A percentile compares a stretch with the other conserved stretches of the same genome.
phyloP scores from a whole-genome alignment of 2,113 vertebrate species.

The Sinocyclocheilus grahami region DNA sequence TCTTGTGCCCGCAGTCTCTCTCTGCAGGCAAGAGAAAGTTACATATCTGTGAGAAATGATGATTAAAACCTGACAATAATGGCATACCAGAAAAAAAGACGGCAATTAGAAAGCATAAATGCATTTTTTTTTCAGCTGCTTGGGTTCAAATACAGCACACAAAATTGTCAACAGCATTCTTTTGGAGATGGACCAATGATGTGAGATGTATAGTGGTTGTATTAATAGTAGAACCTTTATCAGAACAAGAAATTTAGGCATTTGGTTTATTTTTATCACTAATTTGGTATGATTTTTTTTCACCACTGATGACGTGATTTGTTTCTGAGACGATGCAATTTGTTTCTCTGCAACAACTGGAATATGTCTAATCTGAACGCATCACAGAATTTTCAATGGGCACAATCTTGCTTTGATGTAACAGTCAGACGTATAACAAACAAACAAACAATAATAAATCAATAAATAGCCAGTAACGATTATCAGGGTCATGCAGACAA shows the following conservation, averaged over 20 bases:
- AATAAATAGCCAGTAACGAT: too few relatives aligned
- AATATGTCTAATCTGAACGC: too few relatives aligned
- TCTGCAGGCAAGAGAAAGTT: constrained; percentile 1
- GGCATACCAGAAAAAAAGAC: neutral
- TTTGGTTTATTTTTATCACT: neutral
- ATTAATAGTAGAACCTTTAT: neutral
- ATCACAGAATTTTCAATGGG: too few relatives aligned
- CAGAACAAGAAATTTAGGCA: neutral
- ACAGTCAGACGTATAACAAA: too few relatives aligned
- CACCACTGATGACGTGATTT: too few relatives aligned
- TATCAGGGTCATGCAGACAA: too few relatives aligned
- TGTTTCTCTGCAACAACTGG: too few relatives aligned
- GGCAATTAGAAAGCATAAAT: neutral
- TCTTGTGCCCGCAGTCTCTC: neutral
- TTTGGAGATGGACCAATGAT: neutral
- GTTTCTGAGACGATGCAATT: too few relatives aligned
- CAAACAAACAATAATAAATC: too few relatives aligned
- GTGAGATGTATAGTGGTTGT: neutral
- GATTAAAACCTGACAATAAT: neutral
- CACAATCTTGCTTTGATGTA: too few relatives aligned
- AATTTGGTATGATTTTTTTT: too few relatives aligned
- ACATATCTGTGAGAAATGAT: neutral
- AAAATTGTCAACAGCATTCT: neutral
- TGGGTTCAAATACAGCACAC: neutral
- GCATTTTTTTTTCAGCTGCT: too few relatives aligned